Base-by-base conservation (phyloP, 1,140 invertebrate genomes). In the Pteromalus puparum region DNA sequence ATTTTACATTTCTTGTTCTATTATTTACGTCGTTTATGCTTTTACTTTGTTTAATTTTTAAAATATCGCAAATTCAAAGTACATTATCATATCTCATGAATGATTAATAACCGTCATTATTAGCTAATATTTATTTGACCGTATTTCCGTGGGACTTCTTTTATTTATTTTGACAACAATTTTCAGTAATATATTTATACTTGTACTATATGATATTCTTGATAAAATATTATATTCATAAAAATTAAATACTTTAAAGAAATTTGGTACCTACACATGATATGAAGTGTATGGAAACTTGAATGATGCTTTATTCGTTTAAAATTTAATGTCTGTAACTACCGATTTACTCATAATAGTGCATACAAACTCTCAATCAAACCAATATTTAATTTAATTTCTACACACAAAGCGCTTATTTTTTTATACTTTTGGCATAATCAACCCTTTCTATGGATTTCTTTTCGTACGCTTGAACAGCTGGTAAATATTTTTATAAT, bases 61-160 rank as follows among this genome's bases (percentile, higher is more conserved):
- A 83, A 83, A 68, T 76, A 78, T 83, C 74, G 38, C 72, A 82
- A 53, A 82, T 82, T 85, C 86, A 86, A 83, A 87, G 83, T 85
- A 85, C 77, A 84, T 76, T 82, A 82, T 80, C 46, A 53, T 85
- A 28, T 28, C 74, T 75, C 72, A 67, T 67, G 48, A 48, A 65
- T 61, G 53, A 82, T 81, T 18, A 42, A 34, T 30, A 13, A 75
- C 74, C 24, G 30, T 75, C 74, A 9, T 9, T 3, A n/a, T n/a
- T 46, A 38, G 1, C 12, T 67, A 75, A 42, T n/a, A n/a, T 76
- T 13, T 30, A 38, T 18, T 73, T 46, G 15, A 15, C 24, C 73
- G 28, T 76, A 76, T 34, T 76, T 76, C 75, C 72, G 42, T 76
- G 72, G 76, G 18, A 6, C 53, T 61, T 61, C 21, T 61, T n/a